These are phyloP conservation scores for Pollachius pollachius DNA, from an alignment of 2,113 vertebrate genomes.

Conservation along the genomic window DNA sequence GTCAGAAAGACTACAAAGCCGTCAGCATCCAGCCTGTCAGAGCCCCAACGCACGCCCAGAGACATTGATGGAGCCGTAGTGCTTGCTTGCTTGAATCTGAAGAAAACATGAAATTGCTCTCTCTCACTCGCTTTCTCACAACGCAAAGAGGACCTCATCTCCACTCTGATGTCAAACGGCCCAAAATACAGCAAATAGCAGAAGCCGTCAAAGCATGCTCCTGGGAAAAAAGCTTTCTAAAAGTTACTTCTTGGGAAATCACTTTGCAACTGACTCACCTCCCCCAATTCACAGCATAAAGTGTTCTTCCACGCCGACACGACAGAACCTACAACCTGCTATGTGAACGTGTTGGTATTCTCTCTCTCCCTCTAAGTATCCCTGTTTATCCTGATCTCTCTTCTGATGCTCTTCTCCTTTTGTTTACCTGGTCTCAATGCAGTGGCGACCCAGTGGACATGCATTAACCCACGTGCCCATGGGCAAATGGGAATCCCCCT, in stretches of 20 bases:
- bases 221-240: background rate
- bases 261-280: no score
- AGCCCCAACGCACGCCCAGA: slow-evolving; percentile 38
- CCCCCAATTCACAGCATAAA: no score
- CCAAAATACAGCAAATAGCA: no score
- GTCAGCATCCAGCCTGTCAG: slow-evolving; percentile 33
- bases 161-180: slow-evolving; percentile 12
- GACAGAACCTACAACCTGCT: no score
- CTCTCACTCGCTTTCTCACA: background rate
- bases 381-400: no score
- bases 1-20: slow-evolving; percentile 55
- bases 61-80: slow-evolving; percentile 14
- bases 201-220: background rate
- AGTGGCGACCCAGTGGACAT: no score
- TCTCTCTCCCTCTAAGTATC: no score
- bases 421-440: slow-evolving; percentile 1
- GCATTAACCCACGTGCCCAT: slow-evolving; percentile 27
- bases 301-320: no score
- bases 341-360: no score
- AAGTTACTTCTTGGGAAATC: no score
- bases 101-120: background rate
- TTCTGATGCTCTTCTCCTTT: background rate
- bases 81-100: background rate
- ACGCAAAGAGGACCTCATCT: slow-evolving; percentile 5
- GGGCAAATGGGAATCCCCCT: slow-evolving; percentile 25